Evolutionary conservation across 2,888 invertebrate genomes (phyloP), one percentile per base, ranked within the genome.

Genomic region (Eupeodes latifasciatus): DNA sequence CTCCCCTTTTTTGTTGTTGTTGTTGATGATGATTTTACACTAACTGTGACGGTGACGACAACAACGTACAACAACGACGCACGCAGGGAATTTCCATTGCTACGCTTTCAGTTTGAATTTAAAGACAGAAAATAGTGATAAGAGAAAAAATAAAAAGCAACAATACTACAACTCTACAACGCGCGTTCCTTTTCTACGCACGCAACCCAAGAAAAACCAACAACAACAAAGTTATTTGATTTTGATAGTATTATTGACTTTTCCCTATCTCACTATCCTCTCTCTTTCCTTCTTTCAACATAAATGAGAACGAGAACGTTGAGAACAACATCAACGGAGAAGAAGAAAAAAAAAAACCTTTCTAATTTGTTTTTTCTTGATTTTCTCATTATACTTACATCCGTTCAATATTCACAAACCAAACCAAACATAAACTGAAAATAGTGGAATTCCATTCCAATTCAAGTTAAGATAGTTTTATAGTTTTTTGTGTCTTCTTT

Each of bases 51-150:
- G 34, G 27, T 36, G 19, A 61, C 61, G 61, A 61, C 61, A n/a
- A n/a, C 3, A n/a, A 69, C 34, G n/a, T 27, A 27, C 27, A 27
- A 27, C 27, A 34, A 47, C 59, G 59, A 71, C 55, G 71, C 55
- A 71, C 36, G 69, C 53, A 82, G 82, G 86, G 79, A 86, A 86
- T 82, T 86, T 82, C 78, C 86, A 86, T 78, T 53, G 47, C 59
- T 40, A 36, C 12, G 44, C 27, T 27, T 27, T 27, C 27, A 27
- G 27, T 27, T 27, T 27, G 27, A 27, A 27, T 27, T 27, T 27
- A 3, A 27, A 1, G 27, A 27, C 2, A 27, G 27, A 27, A 27
- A 27, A 27, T 27, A 76, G 79, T 62, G 81, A 83, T 77, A 86
- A 81, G 69, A 40, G 40, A 40, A 27, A 27, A 27, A 27, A 27